Evolutionary conservation across 2,113 vertebrate species (phyloP).

Genomic region (Austrofundulus limnaeus): DNA sequence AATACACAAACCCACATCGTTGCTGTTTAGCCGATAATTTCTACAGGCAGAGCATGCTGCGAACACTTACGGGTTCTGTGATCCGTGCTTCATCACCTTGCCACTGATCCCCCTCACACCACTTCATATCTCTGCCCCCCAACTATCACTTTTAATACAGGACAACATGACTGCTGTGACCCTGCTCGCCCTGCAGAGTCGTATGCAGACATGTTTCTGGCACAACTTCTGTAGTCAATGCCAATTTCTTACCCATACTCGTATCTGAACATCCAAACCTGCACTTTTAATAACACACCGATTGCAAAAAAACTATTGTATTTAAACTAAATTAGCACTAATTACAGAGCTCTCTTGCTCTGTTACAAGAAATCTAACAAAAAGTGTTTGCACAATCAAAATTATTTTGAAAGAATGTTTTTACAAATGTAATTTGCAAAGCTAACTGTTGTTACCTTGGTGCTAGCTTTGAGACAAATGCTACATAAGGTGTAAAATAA

Average conservation of each 20-base stretch:
- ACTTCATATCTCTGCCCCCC: conserved; percentile 57
- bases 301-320: neutral
- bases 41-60: conserved; percentile 68
- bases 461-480: neutral
- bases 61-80: conserved; percentile 75
- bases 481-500: neutral
- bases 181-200: neutral
- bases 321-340: neutral
- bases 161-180: conserved; percentile 9
- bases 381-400: no score
- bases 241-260: neutral
- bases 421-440: neutral
- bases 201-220: neutral
- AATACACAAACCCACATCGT: conserved; percentile 28
- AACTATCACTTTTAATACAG: conserved; percentile 22
- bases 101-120: conserved; percentile 60
- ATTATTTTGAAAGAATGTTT: neutral
- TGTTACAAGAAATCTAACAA: no score
- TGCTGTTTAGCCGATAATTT: conserved; percentile 76
- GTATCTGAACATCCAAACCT: neutral
- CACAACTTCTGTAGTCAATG: neutral
- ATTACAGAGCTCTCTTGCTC: neutral
- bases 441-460: neutral
- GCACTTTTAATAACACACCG: neutral
- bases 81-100: conserved; percentile 71